Conservation (phyloP, 2,113 vertebrate genomes). For the Myrmecophaga tridactyla region DNA sequence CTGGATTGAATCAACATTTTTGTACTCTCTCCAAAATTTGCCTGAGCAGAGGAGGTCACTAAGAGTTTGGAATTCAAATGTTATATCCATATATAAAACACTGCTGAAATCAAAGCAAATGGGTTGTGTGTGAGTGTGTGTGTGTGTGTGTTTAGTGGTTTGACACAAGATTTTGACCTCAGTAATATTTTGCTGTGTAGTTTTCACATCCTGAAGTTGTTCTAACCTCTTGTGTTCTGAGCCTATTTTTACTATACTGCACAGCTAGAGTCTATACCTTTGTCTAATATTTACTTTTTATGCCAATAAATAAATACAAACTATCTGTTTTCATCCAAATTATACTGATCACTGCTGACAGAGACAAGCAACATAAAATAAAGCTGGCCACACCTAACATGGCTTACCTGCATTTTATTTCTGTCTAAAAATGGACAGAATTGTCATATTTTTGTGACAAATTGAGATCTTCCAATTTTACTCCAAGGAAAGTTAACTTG, state of each 20-base stretch:
- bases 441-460: not conserved
- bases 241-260: not conserved
- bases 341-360: not conserved
- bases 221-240: not conserved
- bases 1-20: not conserved
- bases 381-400: not conserved
- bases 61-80: not conserved
- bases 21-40: not conserved
- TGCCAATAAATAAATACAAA: not conserved
- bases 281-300: not conserved
- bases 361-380: constrained; percentile 13
- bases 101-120: not conserved
- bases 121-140: too few relatives aligned
- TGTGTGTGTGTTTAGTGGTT: not conserved
- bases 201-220: not conserved
- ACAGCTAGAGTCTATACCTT: not conserved
- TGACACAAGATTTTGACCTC: not conserved
- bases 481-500: not conserved
- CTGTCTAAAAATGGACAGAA: not conserved
- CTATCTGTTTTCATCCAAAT: not conserved
- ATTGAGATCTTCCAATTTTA: constrained; percentile 15
- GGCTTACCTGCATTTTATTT: not conserved
- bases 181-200: not conserved
- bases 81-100: not conserved
- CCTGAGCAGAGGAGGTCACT: not conserved